Conservation (phyloP, 2,113 vertebrate species). For the Bos taurus region DNA sequence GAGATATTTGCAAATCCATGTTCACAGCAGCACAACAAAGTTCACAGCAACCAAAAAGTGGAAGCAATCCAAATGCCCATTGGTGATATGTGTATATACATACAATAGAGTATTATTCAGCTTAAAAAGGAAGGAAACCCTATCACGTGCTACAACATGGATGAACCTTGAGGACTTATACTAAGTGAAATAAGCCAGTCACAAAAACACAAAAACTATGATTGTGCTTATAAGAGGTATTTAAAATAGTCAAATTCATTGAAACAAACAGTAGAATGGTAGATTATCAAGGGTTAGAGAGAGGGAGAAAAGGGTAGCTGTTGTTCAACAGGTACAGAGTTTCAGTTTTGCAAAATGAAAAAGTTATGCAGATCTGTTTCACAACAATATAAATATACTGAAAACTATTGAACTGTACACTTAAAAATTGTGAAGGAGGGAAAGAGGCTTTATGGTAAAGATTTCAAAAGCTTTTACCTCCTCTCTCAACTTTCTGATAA, state of each 20-base stretch:
- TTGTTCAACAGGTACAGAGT: neutral
- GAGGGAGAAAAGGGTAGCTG: neutral
- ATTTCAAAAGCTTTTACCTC: slow-evolving; percentile 82
- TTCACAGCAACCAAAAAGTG: neutral
- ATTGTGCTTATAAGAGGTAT: neutral
- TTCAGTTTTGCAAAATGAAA: neutral
- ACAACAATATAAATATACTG: neutral
- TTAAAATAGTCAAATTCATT: neutral
- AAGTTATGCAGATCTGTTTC: neutral
- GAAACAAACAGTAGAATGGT: neutral
- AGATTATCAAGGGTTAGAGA: neutral
- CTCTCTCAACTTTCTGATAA: slow-evolving; percentile 95
- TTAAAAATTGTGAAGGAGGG: neutral
- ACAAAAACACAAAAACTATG: neutral
- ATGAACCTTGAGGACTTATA: neutral
- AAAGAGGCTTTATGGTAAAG: neutral
- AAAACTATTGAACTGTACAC: neutral
- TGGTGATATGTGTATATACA: neutral
- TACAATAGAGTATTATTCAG: neutral
- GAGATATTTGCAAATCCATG: neutral
- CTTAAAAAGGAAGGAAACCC: neutral
- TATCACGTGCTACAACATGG: neutral
- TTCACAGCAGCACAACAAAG: neutral
- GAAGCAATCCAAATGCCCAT: neutral
- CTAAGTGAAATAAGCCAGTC: neutral